Percentiles rank a stretch among this genome's conserved stretches.
Conservation (phyloP, 2,888 invertebrate genomes). For the Agapostemon virescens region DNA sequence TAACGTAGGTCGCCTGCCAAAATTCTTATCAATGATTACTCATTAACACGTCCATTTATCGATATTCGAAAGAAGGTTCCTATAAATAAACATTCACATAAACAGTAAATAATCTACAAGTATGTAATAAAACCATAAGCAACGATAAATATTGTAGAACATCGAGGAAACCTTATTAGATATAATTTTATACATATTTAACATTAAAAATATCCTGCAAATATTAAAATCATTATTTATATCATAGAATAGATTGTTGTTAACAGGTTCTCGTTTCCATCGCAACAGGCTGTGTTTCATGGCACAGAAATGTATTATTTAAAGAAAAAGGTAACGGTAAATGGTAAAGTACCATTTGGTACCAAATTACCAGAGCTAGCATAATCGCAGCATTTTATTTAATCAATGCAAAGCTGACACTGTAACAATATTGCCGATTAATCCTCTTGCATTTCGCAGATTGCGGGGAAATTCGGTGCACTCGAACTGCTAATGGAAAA, state of each 20-base stretch:
- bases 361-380: no score
- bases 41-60: constrained; percentile 40
- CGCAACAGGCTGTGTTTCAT: background rate
- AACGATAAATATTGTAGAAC: background rate
- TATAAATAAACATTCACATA: background rate
- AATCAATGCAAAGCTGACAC: background rate
- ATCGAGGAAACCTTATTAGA: background rate
- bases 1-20: background rate
- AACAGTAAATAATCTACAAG: background rate
- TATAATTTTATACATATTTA: background rate
- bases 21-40: background rate
- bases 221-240: background rate
- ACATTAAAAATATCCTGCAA: background rate
- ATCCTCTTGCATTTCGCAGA: background rate
- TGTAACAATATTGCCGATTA: background rate
- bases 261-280: background rate
- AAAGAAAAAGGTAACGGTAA: background rate
- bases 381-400: no score
- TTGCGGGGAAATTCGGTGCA: background rate
- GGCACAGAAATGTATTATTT: background rate
- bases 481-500: background rate
- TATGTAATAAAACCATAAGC: background rate
- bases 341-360: no score
- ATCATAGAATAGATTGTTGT: background rate
- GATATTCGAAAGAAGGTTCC: constrained; percentile 52